These are phyloP conservation scores for Poliocrania exsul DNA, from an alignment of 2,797 vertebrate species.

Conservation along the genomic window DNA sequence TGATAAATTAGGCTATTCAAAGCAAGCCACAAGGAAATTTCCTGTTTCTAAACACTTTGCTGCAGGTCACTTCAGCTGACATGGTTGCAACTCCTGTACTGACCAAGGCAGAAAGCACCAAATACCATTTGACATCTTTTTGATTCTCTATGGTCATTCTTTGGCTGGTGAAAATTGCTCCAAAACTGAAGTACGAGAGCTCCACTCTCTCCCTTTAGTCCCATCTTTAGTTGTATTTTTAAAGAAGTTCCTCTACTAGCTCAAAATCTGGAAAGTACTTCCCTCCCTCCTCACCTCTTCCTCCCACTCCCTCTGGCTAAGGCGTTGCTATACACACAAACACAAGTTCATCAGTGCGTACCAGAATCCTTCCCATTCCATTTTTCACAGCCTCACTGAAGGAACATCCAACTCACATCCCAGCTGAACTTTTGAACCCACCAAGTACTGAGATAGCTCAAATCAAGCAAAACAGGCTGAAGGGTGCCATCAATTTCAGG, in stretches of 20 bases:
- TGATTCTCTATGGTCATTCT: not conserved
- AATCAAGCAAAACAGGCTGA: slow-evolving; percentile 14
- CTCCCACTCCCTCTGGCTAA: not conserved
- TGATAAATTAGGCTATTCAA: not conserved
- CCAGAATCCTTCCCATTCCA: not conserved
- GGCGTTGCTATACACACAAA: not conserved
- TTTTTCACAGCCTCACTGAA: not conserved
- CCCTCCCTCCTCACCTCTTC: not conserved
- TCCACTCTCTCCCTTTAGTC: not conserved
- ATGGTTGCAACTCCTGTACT: not conserved
- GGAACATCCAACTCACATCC: slow-evolving; percentile 4
- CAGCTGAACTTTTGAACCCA: slow-evolving; percentile 46
- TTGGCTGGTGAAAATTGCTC: not conserved
- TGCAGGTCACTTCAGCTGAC: not conserved
- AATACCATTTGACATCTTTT: not conserved
- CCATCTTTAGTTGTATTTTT: not conserved
- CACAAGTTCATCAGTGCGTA: not conserved
- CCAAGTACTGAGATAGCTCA: not conserved
- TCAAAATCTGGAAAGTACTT: not conserved
- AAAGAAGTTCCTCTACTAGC: not conserved
- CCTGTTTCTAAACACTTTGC: not conserved
- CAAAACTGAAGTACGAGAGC: not conserved
- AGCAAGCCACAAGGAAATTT: not conserved
- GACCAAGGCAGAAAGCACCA: not conserved
- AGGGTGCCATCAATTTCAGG: not conserved